phyloP scores from a whole-genome alignment of 2,888 invertebrate species.

The Lepetodrilus schrolli region DNA sequence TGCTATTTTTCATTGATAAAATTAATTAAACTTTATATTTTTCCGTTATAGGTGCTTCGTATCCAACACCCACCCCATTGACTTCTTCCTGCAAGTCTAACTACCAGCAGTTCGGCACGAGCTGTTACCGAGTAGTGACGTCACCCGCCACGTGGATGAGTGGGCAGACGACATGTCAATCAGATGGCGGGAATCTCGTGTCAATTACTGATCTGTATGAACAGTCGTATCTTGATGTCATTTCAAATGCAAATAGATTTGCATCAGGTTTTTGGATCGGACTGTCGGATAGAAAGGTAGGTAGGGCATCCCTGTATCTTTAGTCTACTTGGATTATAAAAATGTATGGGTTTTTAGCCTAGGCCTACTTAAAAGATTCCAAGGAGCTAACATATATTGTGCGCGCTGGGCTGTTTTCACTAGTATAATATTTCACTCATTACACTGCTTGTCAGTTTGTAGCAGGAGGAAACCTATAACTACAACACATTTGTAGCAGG shows the following conservation, averaged over 20 bases:
- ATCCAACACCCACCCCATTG: neutral
- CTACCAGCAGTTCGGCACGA: constrained; percentile 35
- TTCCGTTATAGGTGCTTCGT: neutral
- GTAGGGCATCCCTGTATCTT: too few relatives aligned
- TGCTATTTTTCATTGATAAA: too few relatives aligned
- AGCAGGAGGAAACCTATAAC: too few relatives aligned
- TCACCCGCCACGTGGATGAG: constrained; percentile 32
- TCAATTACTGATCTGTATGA: constrained; percentile 37
- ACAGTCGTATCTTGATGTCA: constrained; percentile 35
- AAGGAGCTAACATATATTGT: too few relatives aligned
- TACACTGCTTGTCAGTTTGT: too few relatives aligned
- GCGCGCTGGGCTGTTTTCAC: too few relatives aligned
- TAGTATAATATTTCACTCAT: too few relatives aligned
- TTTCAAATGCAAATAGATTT: neutral
- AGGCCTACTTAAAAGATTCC: too few relatives aligned
- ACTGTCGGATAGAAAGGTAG: constrained; percentile 33
- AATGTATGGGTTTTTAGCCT: too few relatives aligned
- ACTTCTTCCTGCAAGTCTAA: neutral
- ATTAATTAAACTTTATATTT: too few relatives aligned
- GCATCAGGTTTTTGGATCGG: constrained; percentile 38
- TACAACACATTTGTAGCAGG: too few relatives aligned
- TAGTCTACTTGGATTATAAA: too few relatives aligned
- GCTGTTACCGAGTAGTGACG: constrained; percentile 36
- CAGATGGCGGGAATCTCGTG: constrained; percentile 34
- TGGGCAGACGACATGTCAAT: constrained; percentile 32